phyloP scores from a whole-genome alignment of 2,888 invertebrate species.

The Drosophila fungiperda region DNA sequence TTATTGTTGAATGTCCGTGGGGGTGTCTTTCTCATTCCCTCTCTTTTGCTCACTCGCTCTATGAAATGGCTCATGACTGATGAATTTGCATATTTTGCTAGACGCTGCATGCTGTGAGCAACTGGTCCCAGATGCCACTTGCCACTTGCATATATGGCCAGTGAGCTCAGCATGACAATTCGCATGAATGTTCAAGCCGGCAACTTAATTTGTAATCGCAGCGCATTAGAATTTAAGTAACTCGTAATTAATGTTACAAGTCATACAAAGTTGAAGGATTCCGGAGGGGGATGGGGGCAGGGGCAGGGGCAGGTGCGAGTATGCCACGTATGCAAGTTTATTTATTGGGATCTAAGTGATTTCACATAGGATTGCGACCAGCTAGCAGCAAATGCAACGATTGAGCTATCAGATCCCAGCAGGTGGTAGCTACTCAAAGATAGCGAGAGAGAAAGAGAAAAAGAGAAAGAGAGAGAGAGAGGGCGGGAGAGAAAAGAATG shows the following conservation, averaged over 20 bases:
- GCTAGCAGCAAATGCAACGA: constrained; percentile 66
- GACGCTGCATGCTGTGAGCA: constrained; percentile 62
- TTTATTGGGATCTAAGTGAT: constrained; percentile 86
- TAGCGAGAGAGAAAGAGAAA: not conserved
- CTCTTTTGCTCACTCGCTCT: not conserved
- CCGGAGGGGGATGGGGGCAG: constrained; percentile 30
- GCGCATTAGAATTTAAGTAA: constrained; percentile 85
- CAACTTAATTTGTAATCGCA: constrained; percentile 85
- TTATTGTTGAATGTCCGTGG: constrained; percentile 26
- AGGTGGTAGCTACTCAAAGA: constrained; percentile 66
- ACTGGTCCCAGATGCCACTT: constrained; percentile 57
- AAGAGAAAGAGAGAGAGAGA: not conserved
- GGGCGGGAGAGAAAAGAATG: not conserved
- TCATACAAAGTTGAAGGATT: constrained; percentile 46
- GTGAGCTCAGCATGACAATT: constrained; percentile 80
- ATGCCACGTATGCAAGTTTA: constrained; percentile 70
- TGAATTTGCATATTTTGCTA: constrained; percentile 72
- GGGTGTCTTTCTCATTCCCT: constrained; percentile 45
- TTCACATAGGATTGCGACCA: constrained; percentile 84
- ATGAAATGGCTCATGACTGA: constrained; percentile 43
- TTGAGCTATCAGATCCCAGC: constrained; percentile 83
- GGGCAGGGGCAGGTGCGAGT: constrained; percentile 2
- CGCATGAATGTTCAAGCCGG: constrained; percentile 81
- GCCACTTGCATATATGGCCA: constrained; percentile 31
- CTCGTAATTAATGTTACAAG: constrained; percentile 85